Evolutionary conservation across 2,888 invertebrate species (phyloP).

Genomic region (Orthosia incerta): DNA sequence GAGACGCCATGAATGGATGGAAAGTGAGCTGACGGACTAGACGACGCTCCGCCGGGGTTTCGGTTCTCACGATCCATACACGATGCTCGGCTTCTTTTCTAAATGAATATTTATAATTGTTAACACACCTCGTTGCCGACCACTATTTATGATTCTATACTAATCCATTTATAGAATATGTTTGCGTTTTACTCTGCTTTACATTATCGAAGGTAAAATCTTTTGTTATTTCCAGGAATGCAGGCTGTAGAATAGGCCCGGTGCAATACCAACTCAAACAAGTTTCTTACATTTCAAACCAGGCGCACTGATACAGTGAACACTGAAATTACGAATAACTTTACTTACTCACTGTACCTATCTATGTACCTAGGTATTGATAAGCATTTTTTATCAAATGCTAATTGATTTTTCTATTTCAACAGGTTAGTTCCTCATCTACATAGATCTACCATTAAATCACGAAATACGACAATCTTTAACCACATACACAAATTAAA

Average conservation of each 20-base stretch:
- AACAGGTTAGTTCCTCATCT: slow-evolving; percentile 7
- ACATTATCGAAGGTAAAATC: slow-evolving; percentile 55
- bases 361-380: slow-evolving; percentile 11
- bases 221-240: slow-evolving; percentile 66
- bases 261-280: slow-evolving; percentile 58
- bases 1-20: slow-evolving; percentile 89
- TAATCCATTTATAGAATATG: slow-evolving; percentile 17
- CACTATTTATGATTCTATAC: slow-evolving; percentile 33
- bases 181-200: slow-evolving; percentile 29
- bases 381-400: slow-evolving; percentile 32
- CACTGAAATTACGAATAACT: slow-evolving; percentile 53
- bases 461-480: slow-evolving; percentile 23
- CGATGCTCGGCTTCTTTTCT: slow-evolving; percentile 76
- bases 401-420: slow-evolving; percentile 10
- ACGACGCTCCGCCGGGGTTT: slow-evolving; percentile 78
- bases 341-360: slow-evolving; percentile 44
- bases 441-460: slow-evolving; percentile 10
- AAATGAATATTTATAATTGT: slow-evolving; percentile 72
- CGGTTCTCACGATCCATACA: slow-evolving; percentile 87
- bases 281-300: slow-evolving; percentile 58
- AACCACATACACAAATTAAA: slow-evolving; percentile 1
- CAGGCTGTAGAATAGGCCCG: slow-evolving; percentile 55
- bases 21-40: slow-evolving; percentile 87
- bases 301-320: slow-evolving; percentile 45
- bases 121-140: slow-evolving; percentile 43